phyloP scores from a whole-genome alignment of 2,888 invertebrate genomes.

The Acleris laterana region DNA sequence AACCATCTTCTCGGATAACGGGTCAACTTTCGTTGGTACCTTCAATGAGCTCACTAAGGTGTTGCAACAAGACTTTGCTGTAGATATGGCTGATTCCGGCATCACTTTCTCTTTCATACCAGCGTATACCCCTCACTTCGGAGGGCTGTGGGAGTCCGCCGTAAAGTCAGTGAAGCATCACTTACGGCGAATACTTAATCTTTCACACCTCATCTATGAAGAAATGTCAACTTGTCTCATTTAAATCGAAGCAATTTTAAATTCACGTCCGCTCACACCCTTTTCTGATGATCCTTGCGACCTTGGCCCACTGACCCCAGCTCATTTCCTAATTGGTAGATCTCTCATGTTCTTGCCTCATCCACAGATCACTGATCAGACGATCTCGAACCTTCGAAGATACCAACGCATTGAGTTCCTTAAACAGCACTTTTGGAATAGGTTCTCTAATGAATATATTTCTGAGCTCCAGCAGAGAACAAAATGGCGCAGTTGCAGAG shows the following conservation, averaged over 20 bases:
- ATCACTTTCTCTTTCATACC: slow-evolving; percentile 41
- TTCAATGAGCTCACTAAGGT: slow-evolving; percentile 29
- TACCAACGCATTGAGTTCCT: slow-evolving; percentile 22
- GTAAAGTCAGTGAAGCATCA: slow-evolving; percentile 5
- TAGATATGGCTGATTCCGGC: not conserved
- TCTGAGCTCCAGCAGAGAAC: slow-evolving; percentile 24
- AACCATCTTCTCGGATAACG: slow-evolving; percentile 45
- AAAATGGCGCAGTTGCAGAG: slow-evolving; percentile 18
- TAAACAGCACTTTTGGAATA: slow-evolving; percentile 27
- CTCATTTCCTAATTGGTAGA: slow-evolving; percentile 13
- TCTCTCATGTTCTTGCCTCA: slow-evolving; percentile 4
- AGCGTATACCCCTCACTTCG: slow-evolving; percentile 34
- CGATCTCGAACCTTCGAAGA: slow-evolving; percentile 3
- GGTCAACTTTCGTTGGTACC: slow-evolving; percentile 49
- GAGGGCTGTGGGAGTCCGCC: slow-evolving; percentile 4
- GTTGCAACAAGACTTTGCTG: slow-evolving; percentile 44
- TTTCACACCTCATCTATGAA: slow-evolving; percentile 26
- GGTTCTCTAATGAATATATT: slow-evolving; percentile 26
- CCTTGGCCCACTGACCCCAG: slow-evolving; percentile 1
- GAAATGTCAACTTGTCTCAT: slow-evolving; percentile 28
- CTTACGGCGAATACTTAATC: slow-evolving; percentile 8
- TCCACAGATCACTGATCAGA: slow-evolving; percentile 4
- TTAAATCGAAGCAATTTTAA: slow-evolving; percentile 29
- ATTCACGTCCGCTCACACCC: slow-evolving; percentile 30
- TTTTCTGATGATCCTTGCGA: slow-evolving; percentile 23